Conservation (phyloP, 2,888 invertebrate genomes). For the Orthonevra nobilis region DNA sequence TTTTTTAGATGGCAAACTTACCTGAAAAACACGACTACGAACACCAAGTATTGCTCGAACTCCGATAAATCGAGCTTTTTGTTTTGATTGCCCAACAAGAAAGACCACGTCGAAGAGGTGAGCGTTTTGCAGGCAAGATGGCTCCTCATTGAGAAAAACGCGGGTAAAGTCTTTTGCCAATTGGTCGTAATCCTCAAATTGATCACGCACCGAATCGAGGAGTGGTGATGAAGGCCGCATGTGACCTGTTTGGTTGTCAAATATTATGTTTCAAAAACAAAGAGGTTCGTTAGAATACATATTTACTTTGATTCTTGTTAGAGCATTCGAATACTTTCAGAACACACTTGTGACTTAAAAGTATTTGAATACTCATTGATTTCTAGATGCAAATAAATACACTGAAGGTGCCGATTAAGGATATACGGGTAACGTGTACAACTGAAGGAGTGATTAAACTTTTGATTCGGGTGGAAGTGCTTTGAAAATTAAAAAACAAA, state of each 20-base stretch:
- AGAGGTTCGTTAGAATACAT: neutral
- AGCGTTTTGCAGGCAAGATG: constrained; percentile 88
- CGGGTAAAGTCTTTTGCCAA: constrained; percentile 95
- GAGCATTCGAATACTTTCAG: constrained; percentile 16
- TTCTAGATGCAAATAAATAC: too few relatives aligned
- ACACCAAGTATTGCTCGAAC: constrained; percentile 95
- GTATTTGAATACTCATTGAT: constrained; percentile 17
- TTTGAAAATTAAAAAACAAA: too few relatives aligned
- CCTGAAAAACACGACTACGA: constrained; percentile 87
- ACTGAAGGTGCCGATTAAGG: constrained; percentile 4
- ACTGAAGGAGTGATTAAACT: too few relatives aligned
- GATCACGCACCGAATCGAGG: constrained; percentile 94
- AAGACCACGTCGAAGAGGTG: constrained; percentile 95
- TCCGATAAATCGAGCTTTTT: constrained; percentile 94
- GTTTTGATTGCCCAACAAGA: constrained; percentile 94
- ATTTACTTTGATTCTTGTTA: too few relatives aligned
- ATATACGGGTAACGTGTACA: neutral
- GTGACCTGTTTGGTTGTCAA: constrained; percentile 82
- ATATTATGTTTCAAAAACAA: neutral
- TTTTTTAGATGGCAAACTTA: constrained; percentile 67
- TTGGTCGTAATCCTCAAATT: constrained; percentile 96
- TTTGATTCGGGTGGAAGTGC: too few relatives aligned
- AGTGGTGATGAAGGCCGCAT: constrained; percentile 96
- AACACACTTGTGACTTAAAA: neutral
- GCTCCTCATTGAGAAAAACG: constrained; percentile 92